Conservation (phyloP, 2,797 vertebrate species). For the Orientallactaga sibirica region DNA sequence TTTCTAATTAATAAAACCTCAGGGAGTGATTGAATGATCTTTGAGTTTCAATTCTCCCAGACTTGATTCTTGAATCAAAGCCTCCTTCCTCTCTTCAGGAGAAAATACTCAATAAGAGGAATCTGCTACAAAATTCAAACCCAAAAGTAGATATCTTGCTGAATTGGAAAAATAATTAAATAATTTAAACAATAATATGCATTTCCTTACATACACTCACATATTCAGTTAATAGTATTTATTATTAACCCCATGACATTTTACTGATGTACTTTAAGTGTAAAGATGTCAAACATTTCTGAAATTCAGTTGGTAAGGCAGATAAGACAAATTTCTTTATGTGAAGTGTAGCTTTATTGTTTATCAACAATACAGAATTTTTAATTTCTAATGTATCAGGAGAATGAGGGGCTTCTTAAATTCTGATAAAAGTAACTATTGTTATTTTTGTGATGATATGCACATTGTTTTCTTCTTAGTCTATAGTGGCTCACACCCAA, state of each 20-base stretch:
- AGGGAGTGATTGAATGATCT: no score
- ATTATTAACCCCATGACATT: not conserved
- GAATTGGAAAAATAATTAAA: not conserved
- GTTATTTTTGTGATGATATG: not conserved
- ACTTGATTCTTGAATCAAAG: no score
- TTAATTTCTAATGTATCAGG: not conserved
- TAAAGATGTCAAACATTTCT: slow-evolving; percentile 9
- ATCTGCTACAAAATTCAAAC: no score
- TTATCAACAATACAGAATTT: not conserved
- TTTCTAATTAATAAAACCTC: no score
- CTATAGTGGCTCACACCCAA: not conserved
- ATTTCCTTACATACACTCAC: not conserved
- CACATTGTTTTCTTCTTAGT: not conserved
- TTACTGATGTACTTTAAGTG: not conserved
- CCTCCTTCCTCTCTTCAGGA: no score
- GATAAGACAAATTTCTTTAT: not conserved
- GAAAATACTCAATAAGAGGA: no score
- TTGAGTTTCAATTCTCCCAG: no score
- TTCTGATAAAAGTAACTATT: not conserved
- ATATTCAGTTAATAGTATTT: not conserved
- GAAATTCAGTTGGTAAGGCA: not conserved
- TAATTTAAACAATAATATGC: not conserved
- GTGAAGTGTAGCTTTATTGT: not conserved
- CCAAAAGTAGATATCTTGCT: not conserved
- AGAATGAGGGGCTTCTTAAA: not conserved